Conservation (phyloP, 2,113 vertebrate genomes). For the Hystrix brachyura region DNA sequence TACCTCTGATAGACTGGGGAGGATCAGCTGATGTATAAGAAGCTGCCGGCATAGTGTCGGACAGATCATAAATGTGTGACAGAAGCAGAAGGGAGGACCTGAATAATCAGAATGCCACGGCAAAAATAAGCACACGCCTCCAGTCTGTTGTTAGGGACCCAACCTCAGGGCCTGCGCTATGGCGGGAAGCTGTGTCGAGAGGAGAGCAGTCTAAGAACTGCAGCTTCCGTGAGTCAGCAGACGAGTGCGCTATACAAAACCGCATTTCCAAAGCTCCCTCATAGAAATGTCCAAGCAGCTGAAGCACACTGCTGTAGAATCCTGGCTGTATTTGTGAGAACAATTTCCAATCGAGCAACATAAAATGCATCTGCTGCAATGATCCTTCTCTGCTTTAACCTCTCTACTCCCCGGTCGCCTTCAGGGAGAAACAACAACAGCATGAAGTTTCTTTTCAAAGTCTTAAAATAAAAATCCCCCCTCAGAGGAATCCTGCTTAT, state of each 20-base stretch:
- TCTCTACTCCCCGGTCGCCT: background rate
- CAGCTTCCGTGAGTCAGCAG: background rate
- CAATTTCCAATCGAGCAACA: background rate
- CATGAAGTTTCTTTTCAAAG: conserved; percentile 54
- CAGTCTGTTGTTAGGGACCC: background rate
- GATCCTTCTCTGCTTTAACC: background rate
- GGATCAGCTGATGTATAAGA: background rate
- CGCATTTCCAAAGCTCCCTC: background rate
- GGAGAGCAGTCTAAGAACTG: background rate
- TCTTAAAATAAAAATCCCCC: conserved; percentile 61
- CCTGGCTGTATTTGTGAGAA: background rate
- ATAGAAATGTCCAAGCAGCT: background rate
- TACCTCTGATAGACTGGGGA: background rate
- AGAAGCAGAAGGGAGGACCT: background rate
- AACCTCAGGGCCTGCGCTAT: background rate
- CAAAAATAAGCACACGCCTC: background rate
- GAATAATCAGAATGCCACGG: background rate
- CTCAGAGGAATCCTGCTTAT: conserved; percentile 33
- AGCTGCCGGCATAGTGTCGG: background rate
- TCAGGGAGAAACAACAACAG: conserved; percentile 52
- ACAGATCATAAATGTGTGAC: background rate
- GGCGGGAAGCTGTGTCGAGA: background rate
- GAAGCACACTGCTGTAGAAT: background rate
- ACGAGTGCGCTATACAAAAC: background rate
- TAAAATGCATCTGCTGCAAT: background rate